Base-by-base conservation (phyloP, 2,888 invertebrate genomes). In the Cryptocephalus primarius region DNA sequence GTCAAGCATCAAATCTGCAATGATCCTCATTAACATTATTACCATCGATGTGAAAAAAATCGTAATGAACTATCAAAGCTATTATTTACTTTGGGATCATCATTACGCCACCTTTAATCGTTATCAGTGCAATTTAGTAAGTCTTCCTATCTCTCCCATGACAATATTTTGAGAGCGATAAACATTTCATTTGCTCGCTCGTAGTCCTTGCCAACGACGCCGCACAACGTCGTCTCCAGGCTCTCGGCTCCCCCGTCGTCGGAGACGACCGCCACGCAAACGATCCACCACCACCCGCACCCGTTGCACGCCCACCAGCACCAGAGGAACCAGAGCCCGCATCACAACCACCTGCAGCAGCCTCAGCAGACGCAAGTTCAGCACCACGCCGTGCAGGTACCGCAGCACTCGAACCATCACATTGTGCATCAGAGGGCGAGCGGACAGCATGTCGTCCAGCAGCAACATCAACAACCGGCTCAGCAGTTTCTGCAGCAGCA, bases 401-500 rank as follows among this genome's bases (percentile, higher is more conserved):
- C 40, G 2, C 40, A 40, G 13, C 40, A 40, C 4, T 4, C 14
- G 33, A 33, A 42, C 9, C 43, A 43, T 8, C 43, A 33, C 9
- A 11, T 39, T 13, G n/a, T 10, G 9, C 43, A 4, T 22, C 22
- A 22, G 22, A 22, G 22, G 22, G 22, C 6, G 22, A 22, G 22
- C 22, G 22, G 22, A 22, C 22, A 22, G 3, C 22, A 22, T 22
- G 22, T 22, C 22, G 22, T 22, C 22, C 22, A 22, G 22, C 60
- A 58, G 39, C 22, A 42, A 9, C 55, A 53, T 32, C 56, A 51
- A 34, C 48, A 46, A 38, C 51, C 50, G 12, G 49, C 48, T 10
- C 59, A 55, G 13, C 57, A 53, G 32, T 42, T 64, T 36, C 65
- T 53, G 65, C 71, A 54, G 67, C 70, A 53, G 40, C 14, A 39